These are phyloP conservation scores for Netelia virgata DNA, from an alignment of 2,888 invertebrate genomes.

Conservation along the genomic window DNA sequence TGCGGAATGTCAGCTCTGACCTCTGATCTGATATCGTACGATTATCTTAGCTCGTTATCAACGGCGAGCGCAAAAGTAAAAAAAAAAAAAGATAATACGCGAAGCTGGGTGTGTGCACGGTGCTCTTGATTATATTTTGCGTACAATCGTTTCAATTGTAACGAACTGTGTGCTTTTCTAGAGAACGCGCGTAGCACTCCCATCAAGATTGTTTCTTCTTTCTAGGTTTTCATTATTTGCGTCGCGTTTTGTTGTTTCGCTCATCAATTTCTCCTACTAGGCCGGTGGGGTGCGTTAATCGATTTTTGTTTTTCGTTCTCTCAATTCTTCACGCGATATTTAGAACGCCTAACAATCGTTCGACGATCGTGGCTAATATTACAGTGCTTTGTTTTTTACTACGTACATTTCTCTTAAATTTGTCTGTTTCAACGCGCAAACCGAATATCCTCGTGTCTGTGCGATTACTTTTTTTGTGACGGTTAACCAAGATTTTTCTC, in stretches of 20 bases:
- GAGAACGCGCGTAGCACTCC: constrained; percentile 24
- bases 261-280: constrained; percentile 39
- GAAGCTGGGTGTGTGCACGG: constrained; percentile 58
- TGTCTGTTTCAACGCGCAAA: constrained; percentile 25
- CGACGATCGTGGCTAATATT: constrained; percentile 30
- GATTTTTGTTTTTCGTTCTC: constrained; percentile 14
- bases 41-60: constrained; percentile 20
- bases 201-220: constrained; percentile 31
- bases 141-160: constrained; percentile 25
- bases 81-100: constrained; percentile 15
- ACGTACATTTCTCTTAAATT: constrained; percentile 16
- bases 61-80: constrained; percentile 26
- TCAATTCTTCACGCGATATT: neutral
- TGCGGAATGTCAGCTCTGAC: constrained; percentile 63
- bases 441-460: constrained; percentile 48
- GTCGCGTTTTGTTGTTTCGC: neutral
- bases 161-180: constrained; percentile 42
- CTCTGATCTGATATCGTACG: constrained; percentile 29
- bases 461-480: constrained; percentile 62
- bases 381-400: constrained; percentile 43
- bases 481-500: constrained; percentile 56
- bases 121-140: constrained; percentile 46
- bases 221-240: constrained; percentile 1
- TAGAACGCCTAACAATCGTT: constrained; percentile 31
- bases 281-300: constrained; percentile 62